Evolutionary conservation across 2,888 invertebrate species (phyloP).

Genomic region (Hirtodrosophila duncani): DNA sequence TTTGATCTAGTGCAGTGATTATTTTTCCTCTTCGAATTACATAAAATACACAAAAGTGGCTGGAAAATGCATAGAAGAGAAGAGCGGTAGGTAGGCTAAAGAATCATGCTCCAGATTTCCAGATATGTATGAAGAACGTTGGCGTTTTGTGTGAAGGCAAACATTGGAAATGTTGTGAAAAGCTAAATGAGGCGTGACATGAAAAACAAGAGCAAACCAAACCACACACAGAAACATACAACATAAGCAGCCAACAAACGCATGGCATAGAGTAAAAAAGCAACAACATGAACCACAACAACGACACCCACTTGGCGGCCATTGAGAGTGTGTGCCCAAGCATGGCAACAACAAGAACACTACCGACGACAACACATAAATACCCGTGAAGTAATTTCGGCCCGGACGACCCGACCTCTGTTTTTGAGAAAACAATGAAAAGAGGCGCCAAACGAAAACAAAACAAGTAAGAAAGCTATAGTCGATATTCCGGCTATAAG

Average conservation of each 20-base stretch:
- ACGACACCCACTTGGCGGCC: too few relatives aligned
- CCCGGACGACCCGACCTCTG: conserved; percentile 6
- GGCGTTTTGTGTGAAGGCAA: conserved; percentile 21
- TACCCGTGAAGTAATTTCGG: conserved; percentile 32
- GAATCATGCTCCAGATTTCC: conserved; percentile 36
- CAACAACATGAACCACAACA: conserved; percentile 19
- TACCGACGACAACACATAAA: conserved; percentile 7
- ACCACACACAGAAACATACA: conserved; percentile 19
- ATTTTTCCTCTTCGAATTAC: too few relatives aligned
- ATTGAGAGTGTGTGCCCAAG: conserved; percentile 33
- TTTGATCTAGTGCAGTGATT: conserved; percentile 34
- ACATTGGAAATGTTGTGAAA: conserved; percentile 58
- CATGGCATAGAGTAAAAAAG: conserved; percentile 11
- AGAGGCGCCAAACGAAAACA: not conserved
- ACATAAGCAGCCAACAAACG: too few relatives aligned
- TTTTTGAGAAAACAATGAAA: conserved; percentile 9
- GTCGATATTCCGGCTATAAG: too few relatives aligned
- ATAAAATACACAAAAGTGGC: too few relatives aligned
- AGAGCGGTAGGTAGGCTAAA: conserved; percentile 19
- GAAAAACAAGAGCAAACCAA: conserved; percentile 39
- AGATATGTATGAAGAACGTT: conserved; percentile 30
- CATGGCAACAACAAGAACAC: conserved; percentile 25
- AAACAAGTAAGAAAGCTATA: not conserved
- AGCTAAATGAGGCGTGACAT: conserved; percentile 70
- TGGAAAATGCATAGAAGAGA: conserved; percentile 13